Conservation (phyloP, 2,888 invertebrate species). For the Antitype chi region DNA sequence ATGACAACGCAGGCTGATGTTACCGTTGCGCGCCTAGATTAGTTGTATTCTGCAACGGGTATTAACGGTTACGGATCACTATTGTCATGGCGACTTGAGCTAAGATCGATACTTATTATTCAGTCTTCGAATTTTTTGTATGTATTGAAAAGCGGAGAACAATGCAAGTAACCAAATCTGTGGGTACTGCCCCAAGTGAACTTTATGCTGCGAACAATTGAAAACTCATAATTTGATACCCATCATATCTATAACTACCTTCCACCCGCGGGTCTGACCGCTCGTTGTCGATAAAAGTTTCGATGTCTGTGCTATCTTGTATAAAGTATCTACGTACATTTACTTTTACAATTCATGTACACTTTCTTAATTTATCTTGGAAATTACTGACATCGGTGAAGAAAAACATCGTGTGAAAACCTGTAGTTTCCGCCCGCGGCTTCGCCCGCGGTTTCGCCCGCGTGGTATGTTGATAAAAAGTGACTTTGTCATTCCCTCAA, state of each 20-base stretch:
- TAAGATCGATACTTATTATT: not conserved
- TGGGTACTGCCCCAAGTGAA: not conserved
- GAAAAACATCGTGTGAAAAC: no score
- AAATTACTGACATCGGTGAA: no score
- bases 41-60: not conserved
- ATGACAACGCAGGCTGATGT: not conserved
- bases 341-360: no score
- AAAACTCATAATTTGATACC: not conserved
- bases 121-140: not conserved
- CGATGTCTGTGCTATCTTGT: no score
- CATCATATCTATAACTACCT: not conserved
- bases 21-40: not conserved
- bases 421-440: no score
- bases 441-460: no score
- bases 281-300: no score
- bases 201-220: not conserved
- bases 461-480: no score
- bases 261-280: no score
- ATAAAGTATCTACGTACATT: no score
- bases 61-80: not conserved
- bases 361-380: no score
- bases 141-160: not conserved
- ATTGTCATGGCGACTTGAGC: not conserved
- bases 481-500: no score
- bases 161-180: slow-evolving; percentile 14